A percentile compares a stretch with the other conserved stretches of the same genome.
Conservation (phyloP, 1,140 invertebrate genomes). For the Heliconius eleuchia region DNA sequence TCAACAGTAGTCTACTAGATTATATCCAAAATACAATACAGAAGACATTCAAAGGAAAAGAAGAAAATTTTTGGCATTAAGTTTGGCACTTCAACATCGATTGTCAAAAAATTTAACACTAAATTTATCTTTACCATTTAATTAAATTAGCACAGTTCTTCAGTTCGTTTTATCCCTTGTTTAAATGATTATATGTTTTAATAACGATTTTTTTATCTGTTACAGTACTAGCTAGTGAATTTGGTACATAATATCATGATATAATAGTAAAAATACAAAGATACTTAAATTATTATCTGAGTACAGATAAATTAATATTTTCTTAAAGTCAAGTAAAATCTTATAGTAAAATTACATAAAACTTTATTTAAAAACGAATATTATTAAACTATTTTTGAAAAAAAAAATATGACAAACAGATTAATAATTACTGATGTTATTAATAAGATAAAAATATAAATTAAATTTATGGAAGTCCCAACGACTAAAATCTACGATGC, state of each 20-base stretch:
- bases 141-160: constrained; percentile 54
- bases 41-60: not conserved
- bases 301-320: not conserved
- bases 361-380: too few relatives aligned
- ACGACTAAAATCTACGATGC: not conserved
- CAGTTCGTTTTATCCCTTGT: constrained; percentile 71
- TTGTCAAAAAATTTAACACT: not conserved
- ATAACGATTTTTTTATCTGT: constrained; percentile 6
- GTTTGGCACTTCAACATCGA: constrained; percentile 7
- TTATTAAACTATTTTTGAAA: too few relatives aligned
- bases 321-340: too few relatives aligned
- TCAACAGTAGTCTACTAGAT: not conserved
- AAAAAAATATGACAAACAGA: not conserved
- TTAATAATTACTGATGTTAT: not conserved
- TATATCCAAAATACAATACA: not conserved
- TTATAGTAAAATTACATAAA: too few relatives aligned
- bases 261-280: not conserved
- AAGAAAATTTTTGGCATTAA: not conserved
- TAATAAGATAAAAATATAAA: not conserved
- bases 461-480: constrained; percentile 8
- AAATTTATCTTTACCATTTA: not conserved
- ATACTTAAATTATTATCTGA: not conserved
- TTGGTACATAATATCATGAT: not conserved
- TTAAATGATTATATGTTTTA: constrained; percentile 28
- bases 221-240: constrained; percentile 7